Evolutionary conservation across 2,888 invertebrate genomes (phyloP).

Genomic region (Nebria salina): DNA sequence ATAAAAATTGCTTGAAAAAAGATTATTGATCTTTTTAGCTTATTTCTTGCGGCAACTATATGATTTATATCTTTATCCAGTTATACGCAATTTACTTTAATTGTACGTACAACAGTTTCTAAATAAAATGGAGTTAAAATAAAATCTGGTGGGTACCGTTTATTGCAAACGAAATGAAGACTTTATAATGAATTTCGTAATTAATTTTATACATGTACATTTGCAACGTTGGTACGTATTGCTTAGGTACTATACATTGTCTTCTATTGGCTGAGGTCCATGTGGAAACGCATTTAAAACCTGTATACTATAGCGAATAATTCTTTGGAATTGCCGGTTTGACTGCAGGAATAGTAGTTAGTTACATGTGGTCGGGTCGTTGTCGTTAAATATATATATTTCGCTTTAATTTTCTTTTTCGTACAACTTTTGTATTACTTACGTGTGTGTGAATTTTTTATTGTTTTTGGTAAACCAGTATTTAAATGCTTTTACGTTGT

Average conservation of each 20-base stretch:
- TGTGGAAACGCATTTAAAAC: not conserved
- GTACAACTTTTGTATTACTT: not conserved
- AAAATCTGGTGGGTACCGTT: not conserved
- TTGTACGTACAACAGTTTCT: not conserved
- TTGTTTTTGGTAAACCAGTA: not conserved
- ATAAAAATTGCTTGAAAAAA: not conserved
- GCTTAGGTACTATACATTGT: not conserved
- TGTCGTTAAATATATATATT: not conserved
- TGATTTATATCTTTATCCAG: not conserved
- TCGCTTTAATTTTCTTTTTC: not conserved
- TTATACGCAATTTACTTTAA: not conserved
- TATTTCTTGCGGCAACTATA: not conserved
- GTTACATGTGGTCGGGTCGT: not conserved
- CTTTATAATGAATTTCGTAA: not conserved
- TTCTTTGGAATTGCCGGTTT: not conserved
- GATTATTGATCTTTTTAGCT: not conserved
- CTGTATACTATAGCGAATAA: not conserved
- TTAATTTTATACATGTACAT: not conserved
- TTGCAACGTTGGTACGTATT: not conserved
- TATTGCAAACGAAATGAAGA: constrained; percentile 2
- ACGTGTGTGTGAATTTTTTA: not conserved
- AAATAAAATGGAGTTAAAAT: not conserved
- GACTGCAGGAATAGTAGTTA: not conserved
- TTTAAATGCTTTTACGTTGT: not conserved
- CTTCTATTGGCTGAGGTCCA: not conserved